These are phyloP conservation scores for Rousettus madagascariensis DNA, from an alignment of 2,797 vertebrate genomes.

Conservation along the genomic window DNA sequence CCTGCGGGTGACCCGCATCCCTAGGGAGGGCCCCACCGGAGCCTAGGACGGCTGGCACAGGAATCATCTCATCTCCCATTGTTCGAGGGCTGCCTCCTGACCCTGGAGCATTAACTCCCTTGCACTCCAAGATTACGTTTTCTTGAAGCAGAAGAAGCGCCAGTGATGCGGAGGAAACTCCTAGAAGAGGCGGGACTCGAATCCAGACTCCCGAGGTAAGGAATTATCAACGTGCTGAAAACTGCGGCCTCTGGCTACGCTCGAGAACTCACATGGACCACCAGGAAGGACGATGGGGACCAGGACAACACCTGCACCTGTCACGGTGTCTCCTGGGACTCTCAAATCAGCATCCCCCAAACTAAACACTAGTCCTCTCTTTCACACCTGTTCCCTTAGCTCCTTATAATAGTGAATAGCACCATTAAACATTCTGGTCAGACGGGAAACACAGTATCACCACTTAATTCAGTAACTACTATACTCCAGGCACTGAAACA, in stretches of 20 bases:
- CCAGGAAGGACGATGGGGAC: neutral
- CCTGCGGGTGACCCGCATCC: no score
- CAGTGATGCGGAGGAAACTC: neutral
- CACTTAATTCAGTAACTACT: neutral
- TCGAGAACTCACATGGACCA: neutral
- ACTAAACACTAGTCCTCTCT: neutral
- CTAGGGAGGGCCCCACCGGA: neutral
- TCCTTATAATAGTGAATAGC: neutral
- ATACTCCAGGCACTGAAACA: neutral
- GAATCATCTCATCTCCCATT: neutral
- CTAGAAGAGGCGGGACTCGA: neutral
- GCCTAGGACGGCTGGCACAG: accelerated
- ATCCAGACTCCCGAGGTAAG: neutral
- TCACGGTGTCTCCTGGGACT: accelerated
- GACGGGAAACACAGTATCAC: neutral
- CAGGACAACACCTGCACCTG: neutral
- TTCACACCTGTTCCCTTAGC: neutral
- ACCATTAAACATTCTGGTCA: no score
- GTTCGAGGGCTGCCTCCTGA: neutral
- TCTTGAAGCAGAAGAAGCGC: neutral
- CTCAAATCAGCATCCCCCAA: neutral
- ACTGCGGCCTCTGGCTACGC: accelerated
- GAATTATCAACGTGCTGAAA: neutral
- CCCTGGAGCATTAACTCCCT: no score
- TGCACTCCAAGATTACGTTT: neutral